Evolutionary conservation across 1,140 invertebrate species (phyloP).

Genomic region (Sipha flava): DNA sequence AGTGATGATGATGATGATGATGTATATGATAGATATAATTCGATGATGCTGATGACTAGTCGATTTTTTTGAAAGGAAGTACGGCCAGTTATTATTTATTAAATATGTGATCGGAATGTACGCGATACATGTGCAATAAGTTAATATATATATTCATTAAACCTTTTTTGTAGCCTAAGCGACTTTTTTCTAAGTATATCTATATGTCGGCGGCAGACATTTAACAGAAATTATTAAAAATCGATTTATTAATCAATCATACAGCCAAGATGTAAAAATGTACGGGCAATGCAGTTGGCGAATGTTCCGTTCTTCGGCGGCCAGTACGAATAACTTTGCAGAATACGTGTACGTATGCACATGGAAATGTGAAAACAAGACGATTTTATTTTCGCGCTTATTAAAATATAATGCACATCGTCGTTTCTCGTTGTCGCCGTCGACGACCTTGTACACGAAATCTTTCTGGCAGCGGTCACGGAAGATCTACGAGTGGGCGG

Average conservation of each 20-base stretch:
- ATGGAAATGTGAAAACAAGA: background rate
- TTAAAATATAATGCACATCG: background rate
- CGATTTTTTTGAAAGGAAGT: background rate
- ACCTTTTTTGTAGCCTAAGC: too few relatives aligned
- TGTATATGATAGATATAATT: too few relatives aligned
- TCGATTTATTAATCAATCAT: too few relatives aligned
- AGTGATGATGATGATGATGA: background rate
- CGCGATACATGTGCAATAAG: too few relatives aligned
- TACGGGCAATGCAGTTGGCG: background rate
- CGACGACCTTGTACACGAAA: conserved; percentile 1
- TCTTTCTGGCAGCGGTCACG: background rate
- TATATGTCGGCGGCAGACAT: too few relatives aligned
- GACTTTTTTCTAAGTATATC: too few relatives aligned
- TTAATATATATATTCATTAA: too few relatives aligned
- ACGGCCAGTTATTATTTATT: background rate
- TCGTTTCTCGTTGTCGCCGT: background rate
- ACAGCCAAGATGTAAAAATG: background rate
- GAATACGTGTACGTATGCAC: background rate
- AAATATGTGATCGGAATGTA: background rate
- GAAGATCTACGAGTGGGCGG: background rate
- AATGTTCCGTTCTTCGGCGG: background rate
- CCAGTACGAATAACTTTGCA: too few relatives aligned
- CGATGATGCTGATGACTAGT: background rate
- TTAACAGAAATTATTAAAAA: too few relatives aligned
- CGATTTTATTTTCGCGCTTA: background rate